Conservation (phyloP, 1,140 invertebrate species). For the Drosophila bifasciata region DNA sequence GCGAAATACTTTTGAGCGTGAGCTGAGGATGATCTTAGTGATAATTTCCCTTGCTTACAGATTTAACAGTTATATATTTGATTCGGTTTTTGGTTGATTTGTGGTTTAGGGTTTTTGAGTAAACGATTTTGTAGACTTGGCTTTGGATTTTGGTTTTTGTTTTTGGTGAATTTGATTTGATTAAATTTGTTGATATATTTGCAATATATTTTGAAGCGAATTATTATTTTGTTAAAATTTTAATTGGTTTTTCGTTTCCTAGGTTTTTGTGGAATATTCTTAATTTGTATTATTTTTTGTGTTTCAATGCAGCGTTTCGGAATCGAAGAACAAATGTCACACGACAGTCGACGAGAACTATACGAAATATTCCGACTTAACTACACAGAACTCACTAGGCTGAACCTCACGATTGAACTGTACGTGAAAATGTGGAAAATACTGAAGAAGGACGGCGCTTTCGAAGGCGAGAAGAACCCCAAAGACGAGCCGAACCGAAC, state of each 20-base stretch:
- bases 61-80: slow-evolving; percentile 73
- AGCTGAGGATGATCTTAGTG: slow-evolving; percentile 19
- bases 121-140: slow-evolving; percentile 64
- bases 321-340: slow-evolving; percentile 80
- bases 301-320: slow-evolving; percentile 61
- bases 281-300: slow-evolving; percentile 50
- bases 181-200: slow-evolving; percentile 62
- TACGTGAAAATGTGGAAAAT: slow-evolving; percentile 19
- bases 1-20: slow-evolving; percentile 27
- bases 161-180: slow-evolving; percentile 69
- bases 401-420: slow-evolving; percentile 23
- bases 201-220: slow-evolving; percentile 53
- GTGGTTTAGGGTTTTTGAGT: slow-evolving; percentile 20
- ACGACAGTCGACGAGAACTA: slow-evolving; percentile 82
- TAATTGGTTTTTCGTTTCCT: slow-evolving; percentile 44
- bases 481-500: slow-evolving; percentile 30
- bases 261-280: slow-evolving; percentile 42
- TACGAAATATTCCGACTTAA: slow-evolving; percentile 84
- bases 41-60: slow-evolving; percentile 65
- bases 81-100: slow-evolving; percentile 42
- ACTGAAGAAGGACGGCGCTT: slow-evolving; percentile 81
- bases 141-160: slow-evolving; percentile 47
- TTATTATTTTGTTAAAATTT: slow-evolving; percentile 44
- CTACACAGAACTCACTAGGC: slow-evolving; percentile 83
- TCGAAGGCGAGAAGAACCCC: slow-evolving; percentile 64